Conservation (phyloP, 2,113 vertebrate genomes). For the Collichthys lucidus region DNA sequence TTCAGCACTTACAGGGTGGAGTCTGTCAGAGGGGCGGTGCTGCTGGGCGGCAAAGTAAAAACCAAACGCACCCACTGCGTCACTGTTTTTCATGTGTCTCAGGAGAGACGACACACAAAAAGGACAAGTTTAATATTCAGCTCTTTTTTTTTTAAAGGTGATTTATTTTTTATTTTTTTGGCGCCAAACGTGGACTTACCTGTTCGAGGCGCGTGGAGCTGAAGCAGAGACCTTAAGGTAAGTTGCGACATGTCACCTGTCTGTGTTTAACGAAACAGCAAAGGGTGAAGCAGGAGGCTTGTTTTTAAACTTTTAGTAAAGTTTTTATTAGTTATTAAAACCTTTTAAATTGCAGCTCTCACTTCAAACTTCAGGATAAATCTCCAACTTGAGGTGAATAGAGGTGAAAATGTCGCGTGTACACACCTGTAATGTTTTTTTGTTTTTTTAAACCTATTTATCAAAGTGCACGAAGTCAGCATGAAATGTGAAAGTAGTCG, state of each 20-base stretch:
- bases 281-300: not conserved
- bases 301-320: no score
- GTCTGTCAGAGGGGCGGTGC: conserved; percentile 20
- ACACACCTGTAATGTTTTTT: no score
- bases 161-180: no score
- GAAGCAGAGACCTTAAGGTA: conserved; percentile 19
- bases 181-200: not conserved
- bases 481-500: not conserved
- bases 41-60: not conserved
- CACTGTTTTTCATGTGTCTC: not conserved
- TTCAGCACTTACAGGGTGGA: conserved; percentile 2
- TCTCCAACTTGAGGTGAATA: not conserved
- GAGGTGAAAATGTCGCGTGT: not conserved
- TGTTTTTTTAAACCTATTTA: not conserved
- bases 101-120: not conserved
- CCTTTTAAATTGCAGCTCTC: fast-evolving
- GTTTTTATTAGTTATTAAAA: not conserved
- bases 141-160: not conserved
- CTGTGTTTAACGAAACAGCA: no score
- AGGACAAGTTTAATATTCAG: no score
- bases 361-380: not conserved
- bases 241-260: conserved; percentile 12
- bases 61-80: not conserved
- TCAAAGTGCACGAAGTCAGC: not conserved
- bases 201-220: not conserved